These are phyloP conservation scores for Ceramica pisi DNA, from an alignment of 2,888 invertebrate species.

Conservation along the genomic window DNA sequence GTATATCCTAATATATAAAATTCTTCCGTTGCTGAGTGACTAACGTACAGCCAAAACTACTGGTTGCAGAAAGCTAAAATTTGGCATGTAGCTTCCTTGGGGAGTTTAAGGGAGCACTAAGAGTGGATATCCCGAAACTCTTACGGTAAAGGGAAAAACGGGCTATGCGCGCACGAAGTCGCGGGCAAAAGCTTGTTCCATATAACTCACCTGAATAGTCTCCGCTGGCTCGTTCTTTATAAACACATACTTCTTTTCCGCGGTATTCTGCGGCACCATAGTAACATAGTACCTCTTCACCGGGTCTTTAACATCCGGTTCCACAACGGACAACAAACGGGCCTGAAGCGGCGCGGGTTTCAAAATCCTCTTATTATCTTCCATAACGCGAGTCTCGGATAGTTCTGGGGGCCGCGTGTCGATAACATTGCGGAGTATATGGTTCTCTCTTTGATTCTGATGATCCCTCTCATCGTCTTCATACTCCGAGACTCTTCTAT, in stretches of 20 bases:
- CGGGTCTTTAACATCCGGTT: constrained; percentile 80
- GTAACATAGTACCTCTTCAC: constrained; percentile 84
- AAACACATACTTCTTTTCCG: constrained; percentile 92
- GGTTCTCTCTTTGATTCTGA: constrained; percentile 77
- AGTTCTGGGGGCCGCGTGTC: constrained; percentile 79
- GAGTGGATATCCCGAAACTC: no score
- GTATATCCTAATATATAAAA: no score
- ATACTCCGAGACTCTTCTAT: constrained; percentile 84
- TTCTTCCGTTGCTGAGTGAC: no score
- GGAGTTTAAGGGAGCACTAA: no score
- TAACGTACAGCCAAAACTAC: no score
- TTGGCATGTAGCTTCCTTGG: no score
- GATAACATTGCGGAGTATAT: constrained; percentile 74
- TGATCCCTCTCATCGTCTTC: constrained; percentile 82
- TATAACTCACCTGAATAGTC: constrained; percentile 82
- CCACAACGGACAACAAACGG: constrained; percentile 81
- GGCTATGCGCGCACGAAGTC: no score
- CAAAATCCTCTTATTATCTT: constrained; percentile 81
- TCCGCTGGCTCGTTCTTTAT: constrained; percentile 92
- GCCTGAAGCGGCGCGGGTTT: constrained; percentile 87
- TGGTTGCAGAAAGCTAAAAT: no score
- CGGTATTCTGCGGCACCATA: constrained; percentile 80
- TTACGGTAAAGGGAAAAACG: no score
- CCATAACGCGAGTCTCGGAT: constrained; percentile 81
- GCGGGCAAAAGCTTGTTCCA: no score